A percentile compares a stretch with the other conserved stretches of the same genome.
Conservation (phyloP, 2,113 vertebrate species). For the Urocynchramus pylzowi region DNA sequence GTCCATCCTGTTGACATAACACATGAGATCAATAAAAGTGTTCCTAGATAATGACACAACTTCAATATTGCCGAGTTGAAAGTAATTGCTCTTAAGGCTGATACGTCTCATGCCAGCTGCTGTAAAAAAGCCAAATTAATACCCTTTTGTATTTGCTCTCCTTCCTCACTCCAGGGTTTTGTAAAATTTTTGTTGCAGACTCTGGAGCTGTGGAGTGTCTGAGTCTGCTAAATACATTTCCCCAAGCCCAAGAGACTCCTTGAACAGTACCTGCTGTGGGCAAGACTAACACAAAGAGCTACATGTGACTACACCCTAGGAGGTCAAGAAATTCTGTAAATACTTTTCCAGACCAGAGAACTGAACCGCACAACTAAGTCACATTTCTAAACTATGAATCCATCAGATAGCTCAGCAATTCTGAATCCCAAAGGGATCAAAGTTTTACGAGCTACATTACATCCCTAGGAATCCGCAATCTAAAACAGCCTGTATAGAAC, state of each 20-base stretch:
- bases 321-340: constrained; percentile 53
- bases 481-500: neutral
- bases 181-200: constrained; percentile 36
- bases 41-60: neutral
- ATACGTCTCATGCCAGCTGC: neutral
- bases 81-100: neutral
- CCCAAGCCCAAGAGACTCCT: constrained; percentile 30
- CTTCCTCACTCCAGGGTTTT: constrained; percentile 7
- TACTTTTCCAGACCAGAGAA: constrained; percentile 58
- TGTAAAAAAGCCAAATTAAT: constrained; percentile 30
- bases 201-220: neutral
- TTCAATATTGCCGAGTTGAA: neutral
- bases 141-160: neutral
- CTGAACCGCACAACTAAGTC: neutral
- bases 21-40: constrained; percentile 2
- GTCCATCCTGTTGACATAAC: neutral
- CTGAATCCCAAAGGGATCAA: constrained; percentile 22
- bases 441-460: neutral
- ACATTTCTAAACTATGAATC: constrained; percentile 37
- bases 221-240: constrained; percentile 54
- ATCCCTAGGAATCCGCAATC: neutral
- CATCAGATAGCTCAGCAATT: constrained; percentile 26
- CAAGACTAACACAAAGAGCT: constrained; percentile 36
- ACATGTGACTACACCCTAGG: neutral
- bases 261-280: constrained; percentile 45